A percentile compares a stretch with the other conserved stretches of the same genome.
phyloP scores from a whole-genome alignment of 2,113 vertebrate genomes.

The Thryonomys swinderianus region DNA sequence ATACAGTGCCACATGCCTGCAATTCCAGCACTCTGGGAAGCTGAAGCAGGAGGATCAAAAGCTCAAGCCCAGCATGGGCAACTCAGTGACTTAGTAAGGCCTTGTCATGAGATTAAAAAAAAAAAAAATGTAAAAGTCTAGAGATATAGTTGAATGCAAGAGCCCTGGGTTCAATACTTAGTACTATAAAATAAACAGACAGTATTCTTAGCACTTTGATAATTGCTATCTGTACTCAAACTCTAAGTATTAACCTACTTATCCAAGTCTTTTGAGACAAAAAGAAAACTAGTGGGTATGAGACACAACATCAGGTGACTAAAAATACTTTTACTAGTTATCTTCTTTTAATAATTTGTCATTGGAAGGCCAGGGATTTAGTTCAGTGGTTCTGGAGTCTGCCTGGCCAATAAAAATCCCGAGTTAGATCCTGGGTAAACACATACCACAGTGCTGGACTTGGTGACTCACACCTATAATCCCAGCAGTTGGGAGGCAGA shows the following conservation, averaged over 20 bases:
- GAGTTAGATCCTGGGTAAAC: too few species aligned
- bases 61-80: not conserved
- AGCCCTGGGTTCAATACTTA: not conserved
- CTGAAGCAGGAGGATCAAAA: not conserved
- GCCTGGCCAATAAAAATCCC: too few species aligned
- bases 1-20: not conserved
- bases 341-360: not conserved
- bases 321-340: not conserved
- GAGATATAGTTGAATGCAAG: not conserved
- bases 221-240: not conserved
- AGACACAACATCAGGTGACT: not conserved
- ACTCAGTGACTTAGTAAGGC: not conserved
- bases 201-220: slow-evolving; percentile 14
- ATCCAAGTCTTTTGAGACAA: slow-evolving; percentile 19
- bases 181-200: not conserved
- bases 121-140: not conserved
- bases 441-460: too few species aligned
- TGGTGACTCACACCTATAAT: too few species aligned
- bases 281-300: slow-evolving; percentile 1
- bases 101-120: not conserved
- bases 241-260: not conserved
- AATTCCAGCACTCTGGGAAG: not conserved
- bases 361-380: too few species aligned
- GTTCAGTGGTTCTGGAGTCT: too few species aligned
- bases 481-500: too few species aligned